Conservation (phyloP, 2,888 invertebrate genomes). For the Taenaris catops region DNA sequence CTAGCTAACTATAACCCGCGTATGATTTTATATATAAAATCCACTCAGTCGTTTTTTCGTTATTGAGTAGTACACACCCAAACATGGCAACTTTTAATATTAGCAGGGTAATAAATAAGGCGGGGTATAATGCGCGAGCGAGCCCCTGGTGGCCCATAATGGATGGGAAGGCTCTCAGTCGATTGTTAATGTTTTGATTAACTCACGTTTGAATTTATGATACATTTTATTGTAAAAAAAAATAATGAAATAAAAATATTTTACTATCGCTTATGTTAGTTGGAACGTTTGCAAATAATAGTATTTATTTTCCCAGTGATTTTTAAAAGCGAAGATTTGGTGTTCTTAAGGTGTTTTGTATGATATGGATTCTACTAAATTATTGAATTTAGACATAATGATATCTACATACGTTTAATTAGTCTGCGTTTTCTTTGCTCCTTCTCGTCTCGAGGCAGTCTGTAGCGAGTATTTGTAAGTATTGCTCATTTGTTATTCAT, state of each 20-base stretch:
- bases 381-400: constrained; percentile 50
- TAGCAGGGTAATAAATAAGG: too few species aligned
- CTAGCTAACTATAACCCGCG: too few species aligned
- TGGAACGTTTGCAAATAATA: constrained; percentile 73
- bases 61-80: too few species aligned
- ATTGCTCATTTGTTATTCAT: constrained; percentile 21
- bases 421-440: constrained; percentile 49
- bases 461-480: constrained; percentile 32
- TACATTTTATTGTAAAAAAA: constrained; percentile 75
- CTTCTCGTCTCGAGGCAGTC: constrained; percentile 43
- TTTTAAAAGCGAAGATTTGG: constrained; percentile 55
- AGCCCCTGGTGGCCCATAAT: too few species aligned
- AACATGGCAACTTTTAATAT: too few species aligned
- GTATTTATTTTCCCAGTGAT: constrained; percentile 70
- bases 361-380: constrained; percentile 56
- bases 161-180: too few species aligned
- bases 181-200: constrained; percentile 74
- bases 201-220: constrained; percentile 78
- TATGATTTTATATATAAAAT: too few species aligned
- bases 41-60: too few species aligned
- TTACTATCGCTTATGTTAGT: constrained; percentile 77
- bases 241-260: constrained; percentile 65
- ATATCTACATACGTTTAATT: constrained; percentile 34
- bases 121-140: too few species aligned
- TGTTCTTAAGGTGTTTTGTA: constrained; percentile 60